Conservation (phyloP, 2,888 invertebrate genomes). For the Melipona beecheii region DNA sequence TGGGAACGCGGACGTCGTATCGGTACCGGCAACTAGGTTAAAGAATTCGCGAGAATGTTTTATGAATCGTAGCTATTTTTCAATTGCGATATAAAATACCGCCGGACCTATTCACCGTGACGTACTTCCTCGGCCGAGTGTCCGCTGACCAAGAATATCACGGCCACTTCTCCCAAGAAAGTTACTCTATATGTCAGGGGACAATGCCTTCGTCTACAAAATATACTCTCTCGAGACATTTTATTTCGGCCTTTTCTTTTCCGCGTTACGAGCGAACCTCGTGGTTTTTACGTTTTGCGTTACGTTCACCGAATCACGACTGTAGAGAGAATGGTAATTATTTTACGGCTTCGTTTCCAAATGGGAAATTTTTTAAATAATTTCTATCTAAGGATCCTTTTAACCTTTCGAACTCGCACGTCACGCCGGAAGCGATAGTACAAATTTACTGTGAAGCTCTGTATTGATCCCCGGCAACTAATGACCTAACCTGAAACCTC, state of each 20-base stretch:
- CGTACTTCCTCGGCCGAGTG: conserved; percentile 24
- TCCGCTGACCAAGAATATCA: conserved; percentile 44
- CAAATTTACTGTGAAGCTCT: too few species aligned
- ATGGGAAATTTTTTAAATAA: too few species aligned
- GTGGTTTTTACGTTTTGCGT: too few species aligned
- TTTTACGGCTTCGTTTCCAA: too few species aligned
- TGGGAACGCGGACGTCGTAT: conserved; percentile 35
- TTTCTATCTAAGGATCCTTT: too few species aligned
- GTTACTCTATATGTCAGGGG: background rate
- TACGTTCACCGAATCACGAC: too few species aligned
- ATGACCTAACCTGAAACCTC: too few species aligned
- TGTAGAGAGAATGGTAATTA: too few species aligned
- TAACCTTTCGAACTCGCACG: too few species aligned
- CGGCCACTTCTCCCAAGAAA: background rate
- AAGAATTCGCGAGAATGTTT: conserved; percentile 59
- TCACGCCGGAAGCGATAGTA: too few species aligned
- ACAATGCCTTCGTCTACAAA: background rate
- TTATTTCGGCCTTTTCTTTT: background rate
- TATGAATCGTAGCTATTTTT: conserved; percentile 66
- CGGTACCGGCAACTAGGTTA: conserved; percentile 47
- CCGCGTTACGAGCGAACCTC: background rate
- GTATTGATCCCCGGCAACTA: too few species aligned
- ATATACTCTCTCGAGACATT: background rate
- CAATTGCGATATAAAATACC: conserved; percentile 62
- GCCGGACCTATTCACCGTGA: conserved; percentile 25